Base-by-base conservation (phyloP, 1,140 invertebrate genomes). In the Drosophila novamexicana region DNA sequence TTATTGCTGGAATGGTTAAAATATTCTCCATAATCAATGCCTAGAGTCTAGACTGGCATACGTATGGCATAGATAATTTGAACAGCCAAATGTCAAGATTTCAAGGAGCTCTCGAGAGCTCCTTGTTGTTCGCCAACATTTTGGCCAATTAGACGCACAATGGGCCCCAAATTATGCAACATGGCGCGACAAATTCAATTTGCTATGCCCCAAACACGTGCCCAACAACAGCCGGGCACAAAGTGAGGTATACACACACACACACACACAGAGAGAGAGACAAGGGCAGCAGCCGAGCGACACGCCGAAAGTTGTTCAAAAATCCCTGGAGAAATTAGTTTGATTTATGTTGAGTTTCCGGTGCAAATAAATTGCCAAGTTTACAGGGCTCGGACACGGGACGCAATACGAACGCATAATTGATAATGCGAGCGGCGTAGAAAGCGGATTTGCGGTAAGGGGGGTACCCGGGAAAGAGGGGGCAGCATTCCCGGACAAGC, bases 321-420 rank as follows among this genome's bases (percentile, higher is more conserved):
- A 89, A 89, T 89, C 84, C 84, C 84, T 53, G 74, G 84, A 89
- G 84, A 89, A 89, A 89, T 89, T 89, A 89, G 84, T 89, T 89
- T 89, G 84, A 89, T 89, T 89, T 89, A 89, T 89, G 80, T 89
- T 89, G 84, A 89, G 84, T 89, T 89, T 89, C 85, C 84, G 84
- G 85, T 89, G 84, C 80, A 89, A 89, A 89, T 89, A 89, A 89
- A 89, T 89, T 89, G 84, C 84, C 84, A 89, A 89, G 84, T 89
- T 89, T 89, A 89, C 80, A 67, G 70, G 70, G 77, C 74, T 75
- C 79, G 80, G 80, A 71, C 80, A 54, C 22, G 49, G 44, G 9
- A 37, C 36, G 64, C 81, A 90, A 56, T 70, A 80, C 74, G 62
- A 67, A 89, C 84, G 84, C 84, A 89, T 89, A 89, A 89, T 89